Base-by-base conservation (phyloP, 2,888 invertebrate species). In the Standfussiana lucernea region DNA sequence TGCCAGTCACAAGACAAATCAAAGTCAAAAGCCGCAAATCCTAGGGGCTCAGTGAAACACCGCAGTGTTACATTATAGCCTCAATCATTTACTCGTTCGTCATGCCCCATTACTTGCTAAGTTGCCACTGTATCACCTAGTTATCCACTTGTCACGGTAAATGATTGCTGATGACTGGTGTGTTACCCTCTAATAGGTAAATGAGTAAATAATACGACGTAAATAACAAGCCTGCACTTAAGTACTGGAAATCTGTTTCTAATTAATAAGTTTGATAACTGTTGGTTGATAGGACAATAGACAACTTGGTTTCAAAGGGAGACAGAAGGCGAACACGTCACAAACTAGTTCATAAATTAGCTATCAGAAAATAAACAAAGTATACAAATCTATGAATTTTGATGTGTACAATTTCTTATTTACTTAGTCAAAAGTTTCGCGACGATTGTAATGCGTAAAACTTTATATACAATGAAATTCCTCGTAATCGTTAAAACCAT, bases 81-180 rank as follows among this genome's bases (percentile, higher is more conserved):
- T 11, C 47, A 66, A 80, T 83, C 45, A 83, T 21, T 24, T 13
- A 66, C 37, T 53, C 35, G 45, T 40, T 40, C 40, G 79, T 71
- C 66, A 83, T 47, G 61, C 45, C 53, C 50, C 66, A 83, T 83
- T 80, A 78, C 61, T 40, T 37, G 40, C 21, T 24, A n/a, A 67
- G 28, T 61, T 32, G 47, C 77, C 40, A 68, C 53, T 68, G 62
- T 77, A 80, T 67, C 66, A 62, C 71, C 78, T 24, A 83, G 71
- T 83, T 67, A 71, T 67, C 71, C 24, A 78, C 79, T 83, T 83
- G 83, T 80, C 83, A 83, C 79, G 83, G 83, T 83, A 71, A 72
- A 80, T 84, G 65, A 69, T 71, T 56, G 56, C 56, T 65, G 61
- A 80, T 67, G 42, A 72, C 61, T 80, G 40, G 35, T 62, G 40